Conservation (phyloP, 2,888 invertebrate species). For the Pocota personata region DNA sequence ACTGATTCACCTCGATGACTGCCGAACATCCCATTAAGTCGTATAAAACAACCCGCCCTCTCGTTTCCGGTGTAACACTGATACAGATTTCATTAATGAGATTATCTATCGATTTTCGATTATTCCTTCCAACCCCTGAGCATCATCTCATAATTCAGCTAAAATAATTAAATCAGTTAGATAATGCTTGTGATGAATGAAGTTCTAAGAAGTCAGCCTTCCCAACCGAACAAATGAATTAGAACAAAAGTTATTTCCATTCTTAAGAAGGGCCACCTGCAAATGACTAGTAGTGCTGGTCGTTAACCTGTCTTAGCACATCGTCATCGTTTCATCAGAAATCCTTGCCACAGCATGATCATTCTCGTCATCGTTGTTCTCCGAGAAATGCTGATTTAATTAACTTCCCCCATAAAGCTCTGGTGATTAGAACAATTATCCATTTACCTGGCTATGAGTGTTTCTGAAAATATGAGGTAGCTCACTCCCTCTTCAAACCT, state of each 20-base stretch:
- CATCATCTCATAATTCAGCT: slow-evolving; percentile 34
- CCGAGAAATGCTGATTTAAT: slow-evolving; percentile 47
- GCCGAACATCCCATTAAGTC: slow-evolving; percentile 26
- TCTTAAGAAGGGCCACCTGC: background rate
- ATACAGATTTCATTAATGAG: slow-evolving; percentile 47
- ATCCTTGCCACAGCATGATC: background rate
- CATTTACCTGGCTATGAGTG: slow-evolving; percentile 44
- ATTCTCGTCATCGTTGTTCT: slow-evolving; percentile 1
- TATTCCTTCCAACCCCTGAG: slow-evolving; percentile 1
- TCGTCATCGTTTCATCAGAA: background rate
- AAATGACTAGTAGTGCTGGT: background rate
- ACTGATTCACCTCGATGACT: background rate
- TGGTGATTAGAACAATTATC: slow-evolving; percentile 39
- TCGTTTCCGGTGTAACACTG: slow-evolving; percentile 17
- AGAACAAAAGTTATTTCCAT: background rate
- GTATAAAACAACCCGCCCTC: slow-evolving; percentile 14
- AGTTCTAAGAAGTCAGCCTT: slow-evolving; percentile 1
- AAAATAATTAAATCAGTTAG: slow-evolving; percentile 45
- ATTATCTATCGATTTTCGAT: slow-evolving; percentile 54
- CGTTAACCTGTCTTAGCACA: background rate
- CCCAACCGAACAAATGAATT: background rate
- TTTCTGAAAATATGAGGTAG: slow-evolving; percentile 10
- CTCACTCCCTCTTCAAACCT: background rate
- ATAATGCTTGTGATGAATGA: slow-evolving; percentile 21
- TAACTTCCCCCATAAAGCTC: slow-evolving; percentile 19